Conservation (phyloP, 2,888 invertebrate genomes). For the Idaea straminata region DNA sequence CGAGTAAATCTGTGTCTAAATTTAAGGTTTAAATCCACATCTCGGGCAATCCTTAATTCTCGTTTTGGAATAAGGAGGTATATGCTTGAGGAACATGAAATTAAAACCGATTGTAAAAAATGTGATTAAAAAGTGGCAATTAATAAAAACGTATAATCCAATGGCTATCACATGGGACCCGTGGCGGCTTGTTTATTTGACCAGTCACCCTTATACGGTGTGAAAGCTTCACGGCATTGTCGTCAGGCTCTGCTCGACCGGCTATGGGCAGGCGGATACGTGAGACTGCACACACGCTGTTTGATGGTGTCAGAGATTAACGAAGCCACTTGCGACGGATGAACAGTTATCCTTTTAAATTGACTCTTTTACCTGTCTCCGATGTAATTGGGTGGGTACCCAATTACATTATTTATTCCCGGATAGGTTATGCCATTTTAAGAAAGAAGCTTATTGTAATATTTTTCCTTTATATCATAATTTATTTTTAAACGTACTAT, state of each 20-base stretch:
- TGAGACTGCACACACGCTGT: slow-evolving; percentile 49
- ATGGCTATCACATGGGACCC: slow-evolving; percentile 57
- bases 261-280: slow-evolving; percentile 55
- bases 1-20: too few relatives aligned
- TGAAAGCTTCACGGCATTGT: slow-evolving; percentile 76
- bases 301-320: slow-evolving; percentile 51
- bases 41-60: too few relatives aligned
- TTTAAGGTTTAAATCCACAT: too few relatives aligned
- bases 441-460: background rate
- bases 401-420: background rate
- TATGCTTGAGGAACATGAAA: background rate
- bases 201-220: slow-evolving; percentile 67
- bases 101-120: slow-evolving; percentile 30
- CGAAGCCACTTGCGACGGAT: slow-evolving; percentile 33
- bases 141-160: slow-evolving; percentile 65
- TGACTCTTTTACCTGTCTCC: background rate
- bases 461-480: too few relatives aligned
- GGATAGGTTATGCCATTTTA: background rate
- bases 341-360: slow-evolving; percentile 19
- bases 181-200: slow-evolving; percentile 67
- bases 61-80: too few relatives aligned
- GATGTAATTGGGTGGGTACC: background rate
- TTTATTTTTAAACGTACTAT: too few relatives aligned
- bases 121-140: slow-evolving; percentile 63
- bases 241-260: slow-evolving; percentile 59